Conservation (phyloP, 1,140 invertebrate species). For the Musca vetustissima region DNA sequence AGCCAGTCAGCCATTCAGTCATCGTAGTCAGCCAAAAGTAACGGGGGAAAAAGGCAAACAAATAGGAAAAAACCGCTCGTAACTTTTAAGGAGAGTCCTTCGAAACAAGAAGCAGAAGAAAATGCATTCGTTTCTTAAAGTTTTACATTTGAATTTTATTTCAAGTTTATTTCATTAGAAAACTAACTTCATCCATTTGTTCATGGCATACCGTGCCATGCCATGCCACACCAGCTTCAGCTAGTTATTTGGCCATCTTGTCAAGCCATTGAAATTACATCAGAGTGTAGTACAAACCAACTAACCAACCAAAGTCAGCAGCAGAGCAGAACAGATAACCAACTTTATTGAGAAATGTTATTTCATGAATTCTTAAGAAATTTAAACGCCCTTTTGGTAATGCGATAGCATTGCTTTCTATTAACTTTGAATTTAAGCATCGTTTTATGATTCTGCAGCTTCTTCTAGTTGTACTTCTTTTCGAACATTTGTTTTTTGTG, state of each 20-base stretch:
- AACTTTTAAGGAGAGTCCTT: slow-evolving; percentile 1
- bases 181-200: neutral
- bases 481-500: too few relatives aligned
- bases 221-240: too few relatives aligned
- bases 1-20: too few relatives aligned
- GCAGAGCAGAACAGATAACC: neutral
- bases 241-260: too few relatives aligned
- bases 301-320: too few relatives aligned
- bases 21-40: neutral
- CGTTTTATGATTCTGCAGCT: too few relatives aligned
- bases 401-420: too few relatives aligned
- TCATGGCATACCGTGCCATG: too few relatives aligned
- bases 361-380: slow-evolving; percentile 18
- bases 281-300: neutral
- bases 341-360: neutral
- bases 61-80: neutral
- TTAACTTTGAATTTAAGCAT: too few relatives aligned
- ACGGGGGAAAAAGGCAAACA: neutral
- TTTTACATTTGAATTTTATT: neutral
- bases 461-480: too few relatives aligned
- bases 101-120: neutral
- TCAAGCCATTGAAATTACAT: too few relatives aligned
- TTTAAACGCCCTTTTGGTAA: too few relatives aligned
- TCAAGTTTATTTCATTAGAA: slow-evolving; percentile 17
- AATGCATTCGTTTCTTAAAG: slow-evolving; percentile 9